Base-by-base conservation (phyloP, 1,140 invertebrate species). In the Eufriesea mexicana region DNA sequence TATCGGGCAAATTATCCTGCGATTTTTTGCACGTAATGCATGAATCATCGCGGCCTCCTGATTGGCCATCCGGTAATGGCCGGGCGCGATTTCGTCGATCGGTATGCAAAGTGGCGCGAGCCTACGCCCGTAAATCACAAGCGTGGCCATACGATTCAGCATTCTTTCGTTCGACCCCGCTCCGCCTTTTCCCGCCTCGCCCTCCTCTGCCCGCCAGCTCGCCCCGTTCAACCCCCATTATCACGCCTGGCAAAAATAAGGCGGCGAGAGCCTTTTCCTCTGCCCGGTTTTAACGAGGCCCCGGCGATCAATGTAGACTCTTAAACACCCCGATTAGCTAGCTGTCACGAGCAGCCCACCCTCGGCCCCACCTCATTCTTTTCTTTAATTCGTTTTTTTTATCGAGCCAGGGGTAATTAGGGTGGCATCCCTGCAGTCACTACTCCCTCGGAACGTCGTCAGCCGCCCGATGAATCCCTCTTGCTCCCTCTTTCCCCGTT, bases 251-350 rank as follows among this genome's bases (percentile, higher is more conserved):
- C 84, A 89, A 89, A 89, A 89, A 89, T 89, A 84, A 87, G 88
- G 80, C 88, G 70, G 68, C 78, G 74, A 83, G 84, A 89, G 83
- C 64, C 72, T 75, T 86, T 89, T 87, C 83, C 86, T 85, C 91
- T 87, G 86, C 92, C 91, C 92, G 90, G 91, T 93, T 94, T 94
- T 93, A 94, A 94, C 92, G 93, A 93, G 93, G 91, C 91, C 92
- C 89, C 79, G 90, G 91, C 93, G 93, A 94, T 94, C 93, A 93
- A 92, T 94, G 93, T 93, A 94, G 93, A 94, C 93, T 93, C 93
- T 94, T 94, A 94, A 94, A 94, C 93, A 94, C 93, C 93, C 92
- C 93, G 93, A 94, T 94, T 94, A 94, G 93, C 93, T 93, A 90
- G 92, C 93, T 94, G 93, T 94, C 93, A 94, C 90, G 92, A 93